Evolutionary conservation across 2,888 invertebrate genomes (phyloP), one percentile per base, ranked within the genome.

Genomic region (Lasioglossum malachurum): DNA sequence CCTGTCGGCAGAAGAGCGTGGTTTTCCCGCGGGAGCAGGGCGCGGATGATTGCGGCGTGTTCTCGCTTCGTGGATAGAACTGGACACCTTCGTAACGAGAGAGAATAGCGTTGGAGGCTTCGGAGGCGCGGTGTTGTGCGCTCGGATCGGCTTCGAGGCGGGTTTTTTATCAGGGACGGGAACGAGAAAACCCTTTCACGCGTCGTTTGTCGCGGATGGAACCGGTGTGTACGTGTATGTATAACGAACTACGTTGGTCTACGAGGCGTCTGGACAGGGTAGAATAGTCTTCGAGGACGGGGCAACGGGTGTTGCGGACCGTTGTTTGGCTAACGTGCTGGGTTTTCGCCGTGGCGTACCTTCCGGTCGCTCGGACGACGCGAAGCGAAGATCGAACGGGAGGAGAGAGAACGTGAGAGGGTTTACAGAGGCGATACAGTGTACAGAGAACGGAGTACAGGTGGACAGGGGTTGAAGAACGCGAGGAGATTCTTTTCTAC

Each of bases 401-500:
- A 23, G 41, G 19, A n/a, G 16, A 60, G 16, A 64, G 38, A 60
- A 64, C 46, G 73, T 10, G 67, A 35, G 12, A n/a, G 12, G n/a
- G 10, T 57, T 57, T 12, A 12, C 57, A 57, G 57, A 57, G n/a
- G n/a, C 57, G 57, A 19, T 53, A 53, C 53, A 23, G 53, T 8
- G 57, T 57, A 57, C n/a, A n/a, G 57, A 57, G n/a, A 23, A 57
- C 57, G 57, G 57, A 57, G n/a, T 57, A 57, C n/a, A n/a, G 31
- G 64, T 64, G 53, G 71, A 31, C n/a, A 71, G 69, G 67, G 73
- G 76, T 72, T 78, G 57, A 83, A 75, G 84, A 86, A 82, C 82
- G 76, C 89, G 86, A 76, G 38, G 67, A 69, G 75, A 74, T 41
- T 57, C 57, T 57, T 87, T 71, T 71, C 82, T 87, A 88, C 84